Evolutionary conservation across 2,113 vertebrate genomes (phyloP), one percentile per base, ranked within the genome.

Genomic region (Procavia capensis): DNA sequence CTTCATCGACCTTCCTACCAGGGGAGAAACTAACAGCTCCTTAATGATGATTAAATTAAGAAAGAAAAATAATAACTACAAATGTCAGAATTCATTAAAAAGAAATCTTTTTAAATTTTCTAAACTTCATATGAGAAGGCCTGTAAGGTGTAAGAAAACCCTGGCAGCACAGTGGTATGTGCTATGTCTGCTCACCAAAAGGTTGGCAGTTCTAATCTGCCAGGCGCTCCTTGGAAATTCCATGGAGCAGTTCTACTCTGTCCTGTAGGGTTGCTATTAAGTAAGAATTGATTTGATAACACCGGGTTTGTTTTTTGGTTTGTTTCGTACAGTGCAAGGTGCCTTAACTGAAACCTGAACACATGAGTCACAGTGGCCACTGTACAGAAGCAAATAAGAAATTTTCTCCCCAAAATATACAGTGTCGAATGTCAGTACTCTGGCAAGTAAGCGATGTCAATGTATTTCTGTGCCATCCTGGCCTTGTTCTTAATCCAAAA

Each of bases 401-500:
- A 41, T 63, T 10, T 57, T 85, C 68, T 82, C 79, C 90, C 64
- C 5, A 72, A 94, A 94, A 66, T 45, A 84, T 25, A 54, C 24
- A 29, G 50, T 47, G 63, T 22, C 63, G 88, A 89, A 94, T 68
- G 92, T 74, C 87, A 94, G 64, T 45, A 63, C 36, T 72, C 88
- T 83, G 78, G 81, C 90, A 80, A 54, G 34, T 3, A 83, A 78
- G 13, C 54, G 9, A 11, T n/a, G 31, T 85, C 57, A 11, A 14
- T 85, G 24, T 59, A 88, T 95, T 95, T 90, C 90, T 85, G 90
- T 85, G 64, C 74, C 87, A 75, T 82, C 61, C 76, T 66, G 31
- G 84, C 88, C 70, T 94, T 95, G 91, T 75, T 94, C 72, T 63
- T 85, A 95, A 94, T 96, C 94, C 96, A 96, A 96, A 84, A 93